phyloP scores from a whole-genome alignment of 1,140 invertebrate genomes.

The Penaeus japonicus region DNA sequence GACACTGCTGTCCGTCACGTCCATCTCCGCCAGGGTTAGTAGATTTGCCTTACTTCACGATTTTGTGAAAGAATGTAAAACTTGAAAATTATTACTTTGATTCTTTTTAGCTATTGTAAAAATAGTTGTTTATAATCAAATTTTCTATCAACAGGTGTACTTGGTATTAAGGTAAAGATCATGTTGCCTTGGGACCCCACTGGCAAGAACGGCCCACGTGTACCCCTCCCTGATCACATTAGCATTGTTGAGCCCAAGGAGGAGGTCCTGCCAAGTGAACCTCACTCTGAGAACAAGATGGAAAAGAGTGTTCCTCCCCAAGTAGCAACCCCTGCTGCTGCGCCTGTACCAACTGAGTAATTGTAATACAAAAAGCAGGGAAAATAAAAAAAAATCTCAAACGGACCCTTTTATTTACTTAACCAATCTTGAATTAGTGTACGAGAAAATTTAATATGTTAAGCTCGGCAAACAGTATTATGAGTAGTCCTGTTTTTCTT shows the following conservation, averaged over 20 bases:
- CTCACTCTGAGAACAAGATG: conserved; percentile 61
- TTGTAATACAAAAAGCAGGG: background rate
- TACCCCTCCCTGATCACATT: conserved; percentile 96
- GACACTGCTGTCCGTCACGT: conserved; percentile 98
- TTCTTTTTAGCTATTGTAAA: background rate
- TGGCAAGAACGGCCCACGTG: conserved; percentile 97
- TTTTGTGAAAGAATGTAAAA: background rate
- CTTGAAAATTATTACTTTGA: background rate
- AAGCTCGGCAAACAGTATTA: too few species aligned
- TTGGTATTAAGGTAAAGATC: conserved; percentile 97
- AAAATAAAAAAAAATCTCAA: background rate
- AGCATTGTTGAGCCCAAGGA: conserved; percentile 92
- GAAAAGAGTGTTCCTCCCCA: conserved; percentile 59
- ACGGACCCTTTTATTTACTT: background rate
- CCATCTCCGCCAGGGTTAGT: conserved; percentile 88
- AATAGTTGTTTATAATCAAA: background rate
- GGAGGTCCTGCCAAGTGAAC: conserved; percentile 65
- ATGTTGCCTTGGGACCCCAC: conserved; percentile 98
- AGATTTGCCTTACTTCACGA: background rate
- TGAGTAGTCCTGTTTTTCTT: too few species aligned
- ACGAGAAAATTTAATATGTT: too few species aligned
- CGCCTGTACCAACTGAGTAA: conserved; percentile 44
- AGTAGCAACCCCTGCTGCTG: conserved; percentile 40
- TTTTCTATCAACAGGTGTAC: conserved; percentile 62
- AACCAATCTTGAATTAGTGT: too few species aligned